Base-by-base conservation (phyloP, 2,888 invertebrate species). In the Philereme transversata region DNA sequence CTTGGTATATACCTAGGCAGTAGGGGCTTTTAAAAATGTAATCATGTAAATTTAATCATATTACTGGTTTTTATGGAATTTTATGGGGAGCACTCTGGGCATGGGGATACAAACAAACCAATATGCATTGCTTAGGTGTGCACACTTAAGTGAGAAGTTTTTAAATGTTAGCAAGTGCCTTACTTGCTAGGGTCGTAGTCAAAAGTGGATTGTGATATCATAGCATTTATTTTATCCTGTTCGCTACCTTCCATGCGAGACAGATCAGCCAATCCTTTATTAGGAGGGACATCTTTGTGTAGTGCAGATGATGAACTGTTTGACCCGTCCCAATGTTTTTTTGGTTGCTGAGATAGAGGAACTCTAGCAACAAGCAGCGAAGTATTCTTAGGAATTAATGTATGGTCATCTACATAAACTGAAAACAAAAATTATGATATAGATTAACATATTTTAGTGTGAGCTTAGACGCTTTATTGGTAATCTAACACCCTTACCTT, bases 131-230 rank as follows among this genome's bases (percentile, higher is more conserved):
- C 22, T 22, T 22, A 22, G 22, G 22, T 22, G 22, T 22, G 22
- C 22, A 22, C 22, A 22, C 22, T 2, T 22, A 22, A 3, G 22
- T 2, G 1, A 22, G 1, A 22, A 22, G 22, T 22, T 22, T 22
- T 22, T 22, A 22, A 46, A 47, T 51, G 38, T 51, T 40, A 48
- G 9, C 34, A 35, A 46, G 3, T 56, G 69, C 76, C 96, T 95
- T 94, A 99, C 98, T 98, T 98, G 90, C 98, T 97, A 67, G 98
- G 98, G 88, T 99, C 98, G 93, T 99, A 99, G 83, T 99, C 99
- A 84, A 97, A 96, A 40, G 99, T 98, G 38, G 99, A 98, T 86
- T 99, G 99, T 68, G 97, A 95, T 95, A 99, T 99, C 97, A 99
- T 99, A 66, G 98, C 98, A 84, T 96, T 96, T 77, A 99, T 98